Conservation (phyloP, 2,888 invertebrate species). For the Clostera curtula region DNA sequence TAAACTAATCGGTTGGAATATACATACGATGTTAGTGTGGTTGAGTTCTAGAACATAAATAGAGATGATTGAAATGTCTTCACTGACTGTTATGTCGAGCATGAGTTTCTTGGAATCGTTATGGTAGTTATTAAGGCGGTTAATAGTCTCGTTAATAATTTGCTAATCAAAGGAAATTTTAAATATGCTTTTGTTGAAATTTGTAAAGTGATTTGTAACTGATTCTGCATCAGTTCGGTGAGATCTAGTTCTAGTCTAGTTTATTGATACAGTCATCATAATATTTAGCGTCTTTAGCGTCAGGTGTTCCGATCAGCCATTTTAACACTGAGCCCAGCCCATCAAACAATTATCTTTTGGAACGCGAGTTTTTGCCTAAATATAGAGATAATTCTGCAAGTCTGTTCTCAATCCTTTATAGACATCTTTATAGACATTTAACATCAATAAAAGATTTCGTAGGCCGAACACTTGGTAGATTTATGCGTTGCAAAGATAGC, state of each 20-base stretch:
- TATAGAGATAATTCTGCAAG: slow-evolving; percentile 16
- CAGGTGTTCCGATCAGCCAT: slow-evolving; percentile 27
- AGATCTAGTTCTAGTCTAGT: neutral
- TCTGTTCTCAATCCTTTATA: slow-evolving; percentile 16
- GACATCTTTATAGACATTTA: no score
- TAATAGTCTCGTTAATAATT: no score
- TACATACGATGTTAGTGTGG: no score
- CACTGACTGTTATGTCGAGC: no score
- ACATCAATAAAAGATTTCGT: slow-evolving; percentile 14
- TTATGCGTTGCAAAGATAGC: slow-evolving; percentile 5
- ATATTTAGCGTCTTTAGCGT: slow-evolving; percentile 9
- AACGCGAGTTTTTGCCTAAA: slow-evolving; percentile 12
- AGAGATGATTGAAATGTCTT: no score
- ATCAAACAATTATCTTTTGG: slow-evolving; percentile 22
- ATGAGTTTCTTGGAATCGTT: no score
- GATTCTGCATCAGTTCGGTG: neutral
- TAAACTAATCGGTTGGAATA: no score
- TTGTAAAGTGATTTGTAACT: neutral
- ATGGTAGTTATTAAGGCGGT: no score
- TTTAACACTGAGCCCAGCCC: slow-evolving; percentile 22
- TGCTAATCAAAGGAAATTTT: no score
- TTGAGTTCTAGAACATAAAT: no score
- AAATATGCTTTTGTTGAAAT: no score
- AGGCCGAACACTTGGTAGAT: slow-evolving; percentile 9
- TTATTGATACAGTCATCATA: neutral